These are phyloP conservation scores for Paralvinella palmiformis DNA, from an alignment of 1,140 invertebrate genomes.

Conservation along the genomic window DNA sequence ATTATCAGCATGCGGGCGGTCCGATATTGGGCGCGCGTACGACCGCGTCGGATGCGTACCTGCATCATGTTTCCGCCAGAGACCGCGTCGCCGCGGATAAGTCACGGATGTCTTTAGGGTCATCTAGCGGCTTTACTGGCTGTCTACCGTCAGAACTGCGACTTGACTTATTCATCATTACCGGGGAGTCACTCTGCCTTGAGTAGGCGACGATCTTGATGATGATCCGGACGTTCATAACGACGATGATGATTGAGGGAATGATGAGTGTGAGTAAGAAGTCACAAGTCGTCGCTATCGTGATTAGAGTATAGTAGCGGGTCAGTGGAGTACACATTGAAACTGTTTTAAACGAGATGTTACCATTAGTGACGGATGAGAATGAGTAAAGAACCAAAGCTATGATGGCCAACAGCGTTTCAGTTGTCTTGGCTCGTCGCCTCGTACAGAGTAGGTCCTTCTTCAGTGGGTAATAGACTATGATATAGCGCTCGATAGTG, in stretches of 20 bases:
- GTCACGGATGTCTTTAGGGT: neutral
- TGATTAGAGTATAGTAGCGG: conserved; percentile 51
- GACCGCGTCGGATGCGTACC: conserved; percentile 1
- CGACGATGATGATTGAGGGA: conserved; percentile 63
- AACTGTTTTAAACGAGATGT: conserved; percentile 10
- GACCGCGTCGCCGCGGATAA: neutral
- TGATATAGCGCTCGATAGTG: conserved; percentile 74
- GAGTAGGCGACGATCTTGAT: conserved; percentile 53
- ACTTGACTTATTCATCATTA: too few relatives aligned
- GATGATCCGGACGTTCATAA: conserved; percentile 64
- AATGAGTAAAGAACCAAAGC: conserved; percentile 60
- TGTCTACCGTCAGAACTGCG: neutral
- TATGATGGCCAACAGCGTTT: conserved; percentile 48
- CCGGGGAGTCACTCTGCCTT: conserved; percentile 39
- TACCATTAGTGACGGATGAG: conserved; percentile 52
- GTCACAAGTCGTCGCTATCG: conserved; percentile 63
- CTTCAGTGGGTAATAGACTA: conserved; percentile 66
- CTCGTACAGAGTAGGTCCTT: conserved; percentile 70
- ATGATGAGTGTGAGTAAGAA: conserved; percentile 63
- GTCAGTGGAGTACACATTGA: conserved; percentile 8
- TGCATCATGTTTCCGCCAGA: neutral
- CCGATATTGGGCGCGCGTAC: conserved; percentile 56
- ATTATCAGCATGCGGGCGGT: conserved; percentile 73
- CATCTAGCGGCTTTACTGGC: neutral
- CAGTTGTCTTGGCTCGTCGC: conserved; percentile 59